Evolutionary conservation across 2,113 vertebrate species (phyloP), one percentile per base, ranked within the genome.

Genomic region (Pimephales promelas): DNA sequence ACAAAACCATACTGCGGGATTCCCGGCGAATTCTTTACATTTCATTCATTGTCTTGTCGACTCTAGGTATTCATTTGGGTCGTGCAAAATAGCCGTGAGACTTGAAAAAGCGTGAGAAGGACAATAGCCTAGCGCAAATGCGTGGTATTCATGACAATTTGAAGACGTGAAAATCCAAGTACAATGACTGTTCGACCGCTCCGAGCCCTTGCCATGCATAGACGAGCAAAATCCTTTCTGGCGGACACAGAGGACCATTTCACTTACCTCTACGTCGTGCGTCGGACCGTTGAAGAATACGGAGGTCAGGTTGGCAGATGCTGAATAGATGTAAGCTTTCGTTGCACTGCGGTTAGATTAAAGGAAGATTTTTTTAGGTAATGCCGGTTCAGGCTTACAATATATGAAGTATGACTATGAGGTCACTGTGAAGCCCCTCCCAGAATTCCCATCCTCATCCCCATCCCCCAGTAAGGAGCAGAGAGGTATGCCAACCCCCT

Each of bases 391-490:
- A 62, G 81, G 26, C 56, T 80, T 81, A 66, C 79, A 86, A 82
- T 86, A 86, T 89, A 86, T 85, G 79, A 70, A 24, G 79, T 81
- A 70, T 81, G 85, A 24, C 64, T 81, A 70, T 81, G 85, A 86
- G 77, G 82, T 79, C 77, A 87, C 82, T 61, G 59, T 62, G 61
- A 86, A 64, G 73, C 83, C 86, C 84, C 88, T 82, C 86, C 88
- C 66, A 72, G 18, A 70, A 81, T 28, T 47, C 16, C 6, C 76
- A 64, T 80, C 61, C 40, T 49, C 79, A 77, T 79, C 52, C 73
- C 84, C 79, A 78, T 79, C 83, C 52, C 83, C 66, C 68, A 79
- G 68, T 71, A 79, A 52, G 43, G 24, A 70, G 74, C 5, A 56
- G 64, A 4, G 64, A 70, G 26, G 10, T 56, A 81, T 81, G 79